Evolutionary conservation across 2,888 invertebrate genomes (phyloP).

Genomic region (Bembecia ichneumoniformis): DNA sequence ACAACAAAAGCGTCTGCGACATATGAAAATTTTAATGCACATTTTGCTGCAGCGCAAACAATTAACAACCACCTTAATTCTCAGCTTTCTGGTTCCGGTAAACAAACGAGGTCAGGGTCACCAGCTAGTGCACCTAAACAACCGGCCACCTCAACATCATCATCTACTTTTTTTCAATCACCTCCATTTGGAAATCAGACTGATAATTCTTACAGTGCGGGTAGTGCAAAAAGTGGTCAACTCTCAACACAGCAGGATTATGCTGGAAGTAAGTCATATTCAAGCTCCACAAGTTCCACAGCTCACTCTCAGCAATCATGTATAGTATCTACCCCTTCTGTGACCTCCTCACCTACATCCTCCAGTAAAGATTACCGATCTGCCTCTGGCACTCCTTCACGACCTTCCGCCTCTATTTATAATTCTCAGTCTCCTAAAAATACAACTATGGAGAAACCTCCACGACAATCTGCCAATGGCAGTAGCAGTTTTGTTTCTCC

Average conservation of each 20-base stretch:
- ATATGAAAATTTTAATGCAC: constrained; percentile 80
- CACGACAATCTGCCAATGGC: constrained; percentile 42
- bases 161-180: constrained; percentile 76
- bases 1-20: constrained; percentile 72
- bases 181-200: constrained; percentile 74
- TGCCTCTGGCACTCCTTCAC: constrained; percentile 63
- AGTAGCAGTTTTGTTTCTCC: constrained; percentile 69
- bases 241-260: constrained; percentile 69
- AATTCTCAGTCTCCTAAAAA: constrained; percentile 57
- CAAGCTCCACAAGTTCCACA: constrained; percentile 72
- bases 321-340: constrained; percentile 78
- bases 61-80: constrained; percentile 76
- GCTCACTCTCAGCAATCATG: constrained; percentile 79
- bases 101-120: constrained; percentile 72
- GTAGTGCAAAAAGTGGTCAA: constrained; percentile 69
- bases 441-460: constrained; percentile 45
- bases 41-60: constrained; percentile 78
- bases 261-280: constrained; percentile 73
- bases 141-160: constrained; percentile 64
- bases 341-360: constrained; percentile 64
- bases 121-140: constrained; percentile 68
- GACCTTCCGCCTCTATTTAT: constrained; percentile 57
- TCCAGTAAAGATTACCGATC: constrained; percentile 76
- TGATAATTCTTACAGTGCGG: constrained; percentile 70
- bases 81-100: constrained; percentile 71